phyloP scores from a whole-genome alignment of 2,888 invertebrate genomes.

The Ennomos fuscantarius region DNA sequence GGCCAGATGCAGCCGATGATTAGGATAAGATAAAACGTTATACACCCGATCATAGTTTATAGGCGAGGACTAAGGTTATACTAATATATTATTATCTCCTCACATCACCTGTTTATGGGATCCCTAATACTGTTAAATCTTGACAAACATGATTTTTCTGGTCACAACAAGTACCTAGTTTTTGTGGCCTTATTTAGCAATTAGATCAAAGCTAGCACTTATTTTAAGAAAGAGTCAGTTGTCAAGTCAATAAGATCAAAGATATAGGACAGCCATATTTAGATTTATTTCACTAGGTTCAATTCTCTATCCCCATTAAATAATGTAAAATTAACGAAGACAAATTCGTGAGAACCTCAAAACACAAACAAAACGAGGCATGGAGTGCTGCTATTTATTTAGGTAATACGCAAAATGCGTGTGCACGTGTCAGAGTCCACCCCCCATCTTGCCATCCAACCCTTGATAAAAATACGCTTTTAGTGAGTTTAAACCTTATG shows the following conservation, averaged over 20 bases:
- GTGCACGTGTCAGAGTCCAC: conserved; percentile 73
- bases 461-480: conserved; percentile 28
- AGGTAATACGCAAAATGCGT: conserved; percentile 80
- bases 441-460: conserved; percentile 49
- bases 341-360: conserved; percentile 72
- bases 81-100: too few relatives aligned
- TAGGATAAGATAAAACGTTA: conserved; percentile 5
- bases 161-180: too few relatives aligned
- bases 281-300: background rate
- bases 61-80: too few relatives aligned
- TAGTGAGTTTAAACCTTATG: conserved; percentile 45
- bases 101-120: too few relatives aligned
- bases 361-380: conserved; percentile 61
- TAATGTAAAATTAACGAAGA: conserved; percentile 49
- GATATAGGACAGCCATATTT: background rate
- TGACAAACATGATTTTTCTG: too few relatives aligned
- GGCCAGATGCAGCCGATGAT: conserved; percentile 19
- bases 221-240: too few relatives aligned
- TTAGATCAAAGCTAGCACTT: too few relatives aligned
- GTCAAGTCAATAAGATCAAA: background rate
- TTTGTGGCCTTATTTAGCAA: too few relatives aligned
- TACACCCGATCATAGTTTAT: conserved; percentile 16
- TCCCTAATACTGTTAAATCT: too few relatives aligned
- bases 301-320: conserved; percentile 4
- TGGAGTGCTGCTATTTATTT: conserved; percentile 75